A percentile compares a stretch with the other conserved stretches of the same genome.
phyloP scores from a whole-genome alignment of 2,113 vertebrate species.

The Chelonoidis abingdonii region DNA sequence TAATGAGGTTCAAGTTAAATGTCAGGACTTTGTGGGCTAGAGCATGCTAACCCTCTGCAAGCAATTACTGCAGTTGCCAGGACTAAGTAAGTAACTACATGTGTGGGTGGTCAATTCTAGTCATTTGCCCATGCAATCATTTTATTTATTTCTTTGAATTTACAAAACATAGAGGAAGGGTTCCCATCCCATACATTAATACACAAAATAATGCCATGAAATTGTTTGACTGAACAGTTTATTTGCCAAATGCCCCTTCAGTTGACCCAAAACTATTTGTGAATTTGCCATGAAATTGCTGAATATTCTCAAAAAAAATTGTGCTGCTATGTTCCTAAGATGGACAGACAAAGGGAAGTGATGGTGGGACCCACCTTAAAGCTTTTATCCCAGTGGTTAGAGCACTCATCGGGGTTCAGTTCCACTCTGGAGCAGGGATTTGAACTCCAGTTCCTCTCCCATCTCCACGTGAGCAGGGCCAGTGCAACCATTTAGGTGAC shows the following conservation, averaged over 20 bases:
- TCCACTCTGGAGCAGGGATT: too few relatives aligned
- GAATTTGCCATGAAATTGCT: too few relatives aligned
- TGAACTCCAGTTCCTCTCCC: too few relatives aligned
- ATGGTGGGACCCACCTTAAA: too few relatives aligned
- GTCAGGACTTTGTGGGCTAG: fast-evolving
- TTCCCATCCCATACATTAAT: not conserved
- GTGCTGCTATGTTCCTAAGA: not conserved
- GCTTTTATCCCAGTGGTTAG: too few relatives aligned
- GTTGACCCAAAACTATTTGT: not conserved
- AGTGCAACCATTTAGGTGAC: too few relatives aligned
- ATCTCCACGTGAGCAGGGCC: too few relatives aligned
- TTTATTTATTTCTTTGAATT: not conserved
- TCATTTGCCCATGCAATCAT: not conserved
- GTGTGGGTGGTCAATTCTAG: not conserved
- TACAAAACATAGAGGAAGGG: not conserved
- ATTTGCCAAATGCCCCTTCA: not conserved
- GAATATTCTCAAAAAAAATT: not conserved
- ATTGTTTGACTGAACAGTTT: not conserved
- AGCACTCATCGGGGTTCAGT: too few relatives aligned
- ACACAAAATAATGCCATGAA: not conserved
- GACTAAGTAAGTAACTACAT: not conserved
- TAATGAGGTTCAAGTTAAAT: not conserved
- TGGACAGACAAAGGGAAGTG: too few relatives aligned
- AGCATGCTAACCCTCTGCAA: not conserved
- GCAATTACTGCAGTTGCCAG: not conserved